Conservation (phyloP, 2,113 vertebrate species). For the Python bivittatus region DNA sequence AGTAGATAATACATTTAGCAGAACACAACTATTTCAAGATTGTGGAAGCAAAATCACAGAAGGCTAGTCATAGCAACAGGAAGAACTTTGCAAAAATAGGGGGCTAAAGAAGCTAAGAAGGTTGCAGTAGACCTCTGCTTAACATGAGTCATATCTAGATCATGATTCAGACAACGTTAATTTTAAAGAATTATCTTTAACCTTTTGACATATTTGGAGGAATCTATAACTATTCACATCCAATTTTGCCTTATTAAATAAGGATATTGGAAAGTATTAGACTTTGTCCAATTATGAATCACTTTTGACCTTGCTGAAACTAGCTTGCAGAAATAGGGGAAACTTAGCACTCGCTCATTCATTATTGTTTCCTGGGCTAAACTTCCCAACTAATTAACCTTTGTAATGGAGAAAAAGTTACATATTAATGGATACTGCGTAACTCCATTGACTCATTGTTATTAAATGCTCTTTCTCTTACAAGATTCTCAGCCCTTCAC, state of each 20-base stretch:
- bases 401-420: slow-evolving; percentile 55
- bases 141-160: neutral
- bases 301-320: slow-evolving; percentile 46
- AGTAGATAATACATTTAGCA: neutral
- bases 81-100: neutral
- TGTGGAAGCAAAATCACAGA: neutral
- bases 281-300: slow-evolving; percentile 52
- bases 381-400: slow-evolving; percentile 69
- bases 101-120: neutral
- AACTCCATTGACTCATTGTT: slow-evolving; percentile 52
- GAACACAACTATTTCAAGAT: neutral
- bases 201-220: slow-evolving; percentile 19
- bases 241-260: slow-evolving; percentile 24
- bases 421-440: slow-evolving; percentile 35
- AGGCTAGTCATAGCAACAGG: neutral
- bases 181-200: neutral
- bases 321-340: slow-evolving; percentile 41
- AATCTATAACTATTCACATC: slow-evolving; percentile 41
- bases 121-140: neutral
- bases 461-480: slow-evolving; percentile 44
- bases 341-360: slow-evolving; percentile 41
- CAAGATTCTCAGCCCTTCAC: slow-evolving; percentile 34
- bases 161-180: neutral
- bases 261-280: slow-evolving; percentile 14
- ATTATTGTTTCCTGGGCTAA: slow-evolving; percentile 53